Base-by-base conservation (phyloP, 2,113 vertebrate genomes). In the Suncus etruscus region DNA sequence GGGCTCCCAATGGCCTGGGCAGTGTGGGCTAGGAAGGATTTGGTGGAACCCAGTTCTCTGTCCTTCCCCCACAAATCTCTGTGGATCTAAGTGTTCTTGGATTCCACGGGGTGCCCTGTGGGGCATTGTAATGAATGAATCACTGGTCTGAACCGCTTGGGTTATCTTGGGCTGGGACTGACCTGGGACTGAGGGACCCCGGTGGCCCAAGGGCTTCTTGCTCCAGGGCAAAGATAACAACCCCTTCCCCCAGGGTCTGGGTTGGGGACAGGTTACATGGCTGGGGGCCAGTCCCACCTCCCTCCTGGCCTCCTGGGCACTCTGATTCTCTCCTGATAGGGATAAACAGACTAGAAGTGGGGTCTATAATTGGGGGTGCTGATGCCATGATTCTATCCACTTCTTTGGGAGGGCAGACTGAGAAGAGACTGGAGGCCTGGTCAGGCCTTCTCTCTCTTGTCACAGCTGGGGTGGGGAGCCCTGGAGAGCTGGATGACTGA, bases 181-280 rank as follows among this genome's bases (percentile, higher is more conserved):
- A 81, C 11, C 86, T 54, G 75, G 79, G 78, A 61, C 86, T 78
- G 65, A 80, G 89, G 27, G 16, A 3, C 25, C 0, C 0, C 54
- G 76, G 68, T 25, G 75, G 82, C 45, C 8, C 63, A 6, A 73
- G 7, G 22, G 78, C 79, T 75, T 39, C 48, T 50, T 18, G 65
- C 72, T 66, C 89, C 73, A 1, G 27, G 81, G 87, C 18, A 4
- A 75, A 92, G 93, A 90, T 85, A 87, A 86, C 66, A 87, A 73
- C 18, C 39, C 22, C 70, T 6, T 3, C 29, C 65, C 16, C 20
- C 14, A 39, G 65, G 79, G 18, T 54, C 63, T 65, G 12, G 15
- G 18, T 8, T 45, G 5, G 50, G 51, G 83, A 29, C 50, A 6
- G 1, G n/a, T 39, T 4, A 2, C n/a, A 31, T 58, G 47, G 32